Evolutionary conservation across 2,888 invertebrate genomes (phyloP).

Genomic region (Formica aserva): DNA sequence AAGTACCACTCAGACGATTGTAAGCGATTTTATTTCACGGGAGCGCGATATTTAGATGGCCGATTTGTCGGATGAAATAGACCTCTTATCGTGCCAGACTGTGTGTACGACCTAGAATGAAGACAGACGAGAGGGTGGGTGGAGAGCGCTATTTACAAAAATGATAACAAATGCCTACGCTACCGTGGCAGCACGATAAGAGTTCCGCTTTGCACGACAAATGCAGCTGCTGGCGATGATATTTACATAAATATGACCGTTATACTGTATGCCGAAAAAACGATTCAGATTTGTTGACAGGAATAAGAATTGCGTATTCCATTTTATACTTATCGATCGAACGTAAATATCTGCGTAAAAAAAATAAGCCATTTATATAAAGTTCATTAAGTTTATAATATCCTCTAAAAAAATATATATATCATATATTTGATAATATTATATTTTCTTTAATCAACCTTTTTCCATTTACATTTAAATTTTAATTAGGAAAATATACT

Average conservation of each 20-base stretch:
- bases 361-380: neutral
- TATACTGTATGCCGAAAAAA: neutral
- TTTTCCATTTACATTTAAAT: neutral
- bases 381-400: neutral
- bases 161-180: conserved; percentile 45
- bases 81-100: conserved; percentile 47
- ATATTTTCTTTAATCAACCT: neutral
- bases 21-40: conserved; percentile 30
- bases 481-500: neutral
- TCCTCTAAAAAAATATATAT: neutral
- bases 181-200: conserved; percentile 43
- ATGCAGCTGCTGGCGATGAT: conserved; percentile 37
- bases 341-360: neutral
- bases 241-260: conserved; percentile 41
- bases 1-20: neutral
- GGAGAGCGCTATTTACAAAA: conserved; percentile 47
- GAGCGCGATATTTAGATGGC: conserved; percentile 5
- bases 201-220: conserved; percentile 35
- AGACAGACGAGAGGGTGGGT: conserved; percentile 41
- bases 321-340: conserved; percentile 2
- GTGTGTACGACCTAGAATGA: conserved; percentile 43
- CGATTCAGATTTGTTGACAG: conserved; percentile 2
- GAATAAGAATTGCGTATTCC: neutral
- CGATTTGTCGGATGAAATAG: conserved; percentile 47
- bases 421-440: neutral